Percentiles rank a stretch among this genome's conserved stretches.
phyloP scores from a whole-genome alignment of 2,113 vertebrate species.

The Protobothrops flavoviridis region DNA sequence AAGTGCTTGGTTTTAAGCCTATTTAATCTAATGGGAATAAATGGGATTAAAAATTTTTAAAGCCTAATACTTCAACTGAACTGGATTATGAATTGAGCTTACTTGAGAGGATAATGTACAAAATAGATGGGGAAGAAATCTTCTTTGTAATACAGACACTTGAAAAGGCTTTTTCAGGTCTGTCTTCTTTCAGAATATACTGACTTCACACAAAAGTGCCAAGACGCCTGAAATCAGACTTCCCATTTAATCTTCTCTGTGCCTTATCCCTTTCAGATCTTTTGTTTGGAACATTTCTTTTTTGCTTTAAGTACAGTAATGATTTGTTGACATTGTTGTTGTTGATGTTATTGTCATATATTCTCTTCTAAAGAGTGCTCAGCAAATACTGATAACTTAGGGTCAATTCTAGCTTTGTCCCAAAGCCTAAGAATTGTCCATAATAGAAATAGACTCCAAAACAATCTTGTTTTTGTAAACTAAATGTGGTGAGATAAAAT shows the following conservation, averaged over 20 bases:
- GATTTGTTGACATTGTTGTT: background rate
- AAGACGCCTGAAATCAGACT: slow-evolving; percentile 38
- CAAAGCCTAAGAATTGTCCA: background rate
- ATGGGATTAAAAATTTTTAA: background rate
- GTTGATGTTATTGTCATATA: background rate
- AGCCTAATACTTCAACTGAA: background rate
- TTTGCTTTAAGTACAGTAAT: slow-evolving; percentile 49
- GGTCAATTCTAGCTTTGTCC: background rate
- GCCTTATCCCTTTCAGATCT: slow-evolving; percentile 54
- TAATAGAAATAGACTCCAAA: background rate
- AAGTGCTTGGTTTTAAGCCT: background rate
- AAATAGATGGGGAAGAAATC: background rate
- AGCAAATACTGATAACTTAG: background rate
- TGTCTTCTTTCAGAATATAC: slow-evolving; percentile 18
- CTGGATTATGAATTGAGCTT: background rate
- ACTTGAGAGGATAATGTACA: background rate
- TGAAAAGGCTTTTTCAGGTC: slow-evolving; percentile 7
- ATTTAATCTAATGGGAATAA: background rate
- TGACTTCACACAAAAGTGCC: slow-evolving; percentile 18
- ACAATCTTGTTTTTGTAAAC: background rate
- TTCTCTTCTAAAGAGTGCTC: background rate
- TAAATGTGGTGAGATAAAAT: background rate
- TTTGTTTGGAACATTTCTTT: slow-evolving; percentile 62
- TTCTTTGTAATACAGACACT: slow-evolving; percentile 5
- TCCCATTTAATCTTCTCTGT: slow-evolving; percentile 55